Conservation (phyloP, 2,888 invertebrate species). For the Liopterus haemorrhoidalis region DNA sequence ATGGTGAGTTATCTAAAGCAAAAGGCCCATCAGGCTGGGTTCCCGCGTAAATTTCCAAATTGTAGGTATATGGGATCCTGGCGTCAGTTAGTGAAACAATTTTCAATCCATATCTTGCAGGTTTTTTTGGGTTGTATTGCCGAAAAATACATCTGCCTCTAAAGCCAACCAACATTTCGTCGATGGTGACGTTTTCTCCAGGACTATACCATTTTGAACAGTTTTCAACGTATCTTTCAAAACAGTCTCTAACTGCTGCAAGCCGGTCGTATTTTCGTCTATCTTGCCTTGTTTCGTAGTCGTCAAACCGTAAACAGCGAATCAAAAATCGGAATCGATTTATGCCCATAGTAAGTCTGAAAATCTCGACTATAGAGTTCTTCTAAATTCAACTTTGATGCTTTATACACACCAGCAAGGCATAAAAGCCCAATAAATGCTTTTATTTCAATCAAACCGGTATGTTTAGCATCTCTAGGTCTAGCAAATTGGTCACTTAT, state of each 20-base stretch:
- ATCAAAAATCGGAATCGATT: conserved; percentile 33
- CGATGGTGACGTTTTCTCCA: conserved; percentile 34
- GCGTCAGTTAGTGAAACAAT: conserved; percentile 33
- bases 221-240: conserved; percentile 34
- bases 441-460: too few species aligned
- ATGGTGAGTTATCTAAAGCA: conserved; percentile 9
- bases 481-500: too few species aligned
- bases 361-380: conserved; percentile 35
- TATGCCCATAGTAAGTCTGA: conserved; percentile 32
- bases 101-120: conserved; percentile 36
- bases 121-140: conserved; percentile 36
- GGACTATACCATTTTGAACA: conserved; percentile 28
- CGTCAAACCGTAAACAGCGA: conserved; percentile 30
- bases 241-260: conserved; percentile 32
- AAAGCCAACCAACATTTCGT: conserved; percentile 34
- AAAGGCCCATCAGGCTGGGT: conserved; percentile 32
- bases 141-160: conserved; percentile 33
- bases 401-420: too few species aligned
- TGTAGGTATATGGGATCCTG: conserved; percentile 32
- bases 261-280: conserved; percentile 30
- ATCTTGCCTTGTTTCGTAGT: conserved; percentile 26
- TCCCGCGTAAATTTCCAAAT: conserved; percentile 34
- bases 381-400: too few species aligned
- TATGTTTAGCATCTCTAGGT: too few species aligned
- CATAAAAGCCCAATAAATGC: too few species aligned